These are phyloP conservation scores for Ormyrus pomaceus DNA, from an alignment of 2,888 invertebrate genomes.

Conservation along the genomic window DNA sequence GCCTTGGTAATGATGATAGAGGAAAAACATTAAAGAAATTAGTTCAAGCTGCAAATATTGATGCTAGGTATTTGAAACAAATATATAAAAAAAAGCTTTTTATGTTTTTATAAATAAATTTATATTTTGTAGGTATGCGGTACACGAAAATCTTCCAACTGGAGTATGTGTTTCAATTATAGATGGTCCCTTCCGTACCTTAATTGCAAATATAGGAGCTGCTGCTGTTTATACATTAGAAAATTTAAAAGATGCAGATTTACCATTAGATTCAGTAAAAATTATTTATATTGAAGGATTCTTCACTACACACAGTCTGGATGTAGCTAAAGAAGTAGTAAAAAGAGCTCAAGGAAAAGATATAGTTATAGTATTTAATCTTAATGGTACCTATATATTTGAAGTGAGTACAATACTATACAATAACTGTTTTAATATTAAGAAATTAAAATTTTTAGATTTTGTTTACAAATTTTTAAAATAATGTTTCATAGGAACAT, in stretches of 20 bases:
- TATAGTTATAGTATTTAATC: conserved; percentile 71
- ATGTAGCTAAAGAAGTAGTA: conserved; percentile 69
- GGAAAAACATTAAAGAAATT: conserved; percentile 68
- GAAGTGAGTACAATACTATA: conserved; percentile 60
- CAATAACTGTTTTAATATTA: neutral
- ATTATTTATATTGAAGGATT: conserved; percentile 74
- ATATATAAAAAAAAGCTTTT: conserved; percentile 12
- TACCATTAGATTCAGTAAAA: conserved; percentile 65
- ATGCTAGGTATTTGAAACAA: conserved; percentile 65
- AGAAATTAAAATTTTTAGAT: neutral
- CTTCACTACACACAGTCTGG: conserved; percentile 72
- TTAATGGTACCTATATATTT: conserved; percentile 72
- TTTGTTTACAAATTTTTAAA: neutral
- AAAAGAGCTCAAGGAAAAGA: conserved; percentile 67
- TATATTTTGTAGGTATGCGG: conserved; percentile 67
- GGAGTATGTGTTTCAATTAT: conserved; percentile 72
- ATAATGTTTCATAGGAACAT: conserved; percentile 63
- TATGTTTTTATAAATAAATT: conserved; percentile 5
- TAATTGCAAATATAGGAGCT: conserved; percentile 73
- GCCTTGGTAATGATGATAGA: conserved; percentile 71
- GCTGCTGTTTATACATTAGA: conserved; percentile 69
- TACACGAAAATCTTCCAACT: conserved; percentile 68
- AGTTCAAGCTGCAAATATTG: conserved; percentile 68
- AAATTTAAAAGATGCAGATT: conserved; percentile 62
- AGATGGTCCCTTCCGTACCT: conserved; percentile 68